These are phyloP conservation scores for Darevskia nairensis DNA, from an alignment of 2,797 vertebrate species.

Conservation along the genomic window DNA sequence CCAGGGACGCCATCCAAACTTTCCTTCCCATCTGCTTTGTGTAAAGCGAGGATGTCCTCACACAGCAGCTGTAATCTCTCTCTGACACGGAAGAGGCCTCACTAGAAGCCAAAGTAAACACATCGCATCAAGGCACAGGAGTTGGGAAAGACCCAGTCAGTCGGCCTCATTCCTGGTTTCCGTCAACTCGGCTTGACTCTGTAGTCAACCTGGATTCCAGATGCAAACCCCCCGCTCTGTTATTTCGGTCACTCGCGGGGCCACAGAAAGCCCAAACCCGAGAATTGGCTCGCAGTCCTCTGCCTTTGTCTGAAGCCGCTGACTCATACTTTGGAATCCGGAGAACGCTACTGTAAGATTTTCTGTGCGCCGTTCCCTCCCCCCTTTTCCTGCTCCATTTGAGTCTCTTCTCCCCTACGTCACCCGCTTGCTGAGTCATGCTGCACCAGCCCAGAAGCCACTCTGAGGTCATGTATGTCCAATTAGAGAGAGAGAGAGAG, in stretches of 20 bases:
- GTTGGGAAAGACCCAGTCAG: background rate
- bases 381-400: background rate
- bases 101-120: background rate
- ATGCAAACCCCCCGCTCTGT: too few relatives aligned
- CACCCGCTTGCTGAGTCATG: constrained; percentile 23
- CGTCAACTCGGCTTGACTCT: background rate
- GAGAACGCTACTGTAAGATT: background rate
- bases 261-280: background rate
- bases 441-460: background rate
- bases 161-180: background rate
- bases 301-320: background rate
- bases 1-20: background rate
- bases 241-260: background rate
- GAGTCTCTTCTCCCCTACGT: background rate
- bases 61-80: background rate
- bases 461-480: background rate
- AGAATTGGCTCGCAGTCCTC: background rate
- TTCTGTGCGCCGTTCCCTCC: background rate
- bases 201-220: too few relatives aligned
- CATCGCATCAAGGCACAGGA: background rate
- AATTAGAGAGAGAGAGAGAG: too few relatives aligned
- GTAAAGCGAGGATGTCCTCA: background rate
- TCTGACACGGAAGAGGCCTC: background rate
- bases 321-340: background rate
- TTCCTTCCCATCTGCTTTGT: background rate